These are phyloP conservation scores for Panurus biarmicus DNA, from an alignment of 2,113 vertebrate species.

Conservation along the genomic window DNA sequence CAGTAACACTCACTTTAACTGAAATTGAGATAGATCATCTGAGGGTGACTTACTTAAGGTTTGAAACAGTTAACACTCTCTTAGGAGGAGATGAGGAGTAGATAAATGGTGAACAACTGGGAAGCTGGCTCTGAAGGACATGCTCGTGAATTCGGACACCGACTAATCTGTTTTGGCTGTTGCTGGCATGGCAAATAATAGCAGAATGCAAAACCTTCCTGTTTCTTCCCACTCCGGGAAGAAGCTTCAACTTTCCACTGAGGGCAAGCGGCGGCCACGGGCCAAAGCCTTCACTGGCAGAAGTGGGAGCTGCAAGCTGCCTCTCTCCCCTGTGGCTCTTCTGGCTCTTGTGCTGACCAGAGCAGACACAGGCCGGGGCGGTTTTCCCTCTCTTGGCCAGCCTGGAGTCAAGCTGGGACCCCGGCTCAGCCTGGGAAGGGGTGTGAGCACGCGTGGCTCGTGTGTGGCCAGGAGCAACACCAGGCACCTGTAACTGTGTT, in stretches of 20 bases:
- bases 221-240: background rate
- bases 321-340: too few species aligned
- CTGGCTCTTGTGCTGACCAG: background rate
- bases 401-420: background rate
- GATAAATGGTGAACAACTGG: slow-evolving; percentile 58
- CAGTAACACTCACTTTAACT: background rate
- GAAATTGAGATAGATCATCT: background rate
- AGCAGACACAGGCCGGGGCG: background rate
- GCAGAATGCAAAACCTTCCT: slow-evolving; percentile 44
- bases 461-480: background rate
- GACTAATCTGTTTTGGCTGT: slow-evolving; percentile 24
- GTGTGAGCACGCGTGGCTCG: fast-evolving
- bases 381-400: background rate
- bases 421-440: background rate
- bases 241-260: background rate
- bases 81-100: slow-evolving; percentile 31
- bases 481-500: background rate
- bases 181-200: slow-evolving; percentile 16
- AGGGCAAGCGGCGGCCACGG: background rate
- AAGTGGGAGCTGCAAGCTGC: background rate
- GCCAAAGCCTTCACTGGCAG: background rate
- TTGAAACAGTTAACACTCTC: slow-evolving; percentile 22
- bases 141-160: slow-evolving; percentile 1
- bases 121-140: slow-evolving; percentile 33
- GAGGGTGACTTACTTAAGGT: background rate